Evolutionary conservation across 2,888 invertebrate species (phyloP), one percentile per base, ranked within the genome.

Genomic region (Tenodera sinensis): DNA sequence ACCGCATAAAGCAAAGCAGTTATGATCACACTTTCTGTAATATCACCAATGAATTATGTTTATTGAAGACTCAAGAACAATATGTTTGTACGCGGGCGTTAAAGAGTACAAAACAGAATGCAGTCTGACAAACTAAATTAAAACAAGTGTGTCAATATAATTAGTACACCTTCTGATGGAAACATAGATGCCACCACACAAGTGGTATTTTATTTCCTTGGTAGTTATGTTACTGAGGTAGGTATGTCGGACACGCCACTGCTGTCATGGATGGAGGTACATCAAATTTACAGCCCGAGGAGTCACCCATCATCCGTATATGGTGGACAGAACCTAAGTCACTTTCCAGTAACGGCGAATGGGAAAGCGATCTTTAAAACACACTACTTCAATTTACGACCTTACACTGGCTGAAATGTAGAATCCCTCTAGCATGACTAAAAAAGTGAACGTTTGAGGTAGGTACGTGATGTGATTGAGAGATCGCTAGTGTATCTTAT

Each of bases 321-420:
- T 83, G 81, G 6, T 81, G 86, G 86, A 81, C 86, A 20, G 81
- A 86, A 81, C 86, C 28, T 30, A n/a, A 86, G 86, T 81, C 81
- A 86, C 86, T 86, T 86, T 81, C 15, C 20, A 1, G 84, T 84
- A 84, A 71, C 47, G 27, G 28, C 47, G 28, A 27, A 47, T 47
- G 87, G 71, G 27, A 15, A 87, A 82, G 84, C 83, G 54, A 42
- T 71, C 30, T 71, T 83, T 84, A 87, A 87, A 84, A 89, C 87
- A 87, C 30, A 84, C 81, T 84, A 81, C 83, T 89, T 87, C 89
- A 84, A 89, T 89, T 89, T 89, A 89, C 84, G 87, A n/a, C 88
- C 28, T 82, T 82, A 84, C 27, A 83, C n/a, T 84, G 89, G 87
- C 81, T 28, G 87, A 87, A 89, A 87, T 87, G 84, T 71, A 20